phyloP scores from a whole-genome alignment of 2,797 vertebrate genomes.

The Halcyon chelicuti region DNA sequence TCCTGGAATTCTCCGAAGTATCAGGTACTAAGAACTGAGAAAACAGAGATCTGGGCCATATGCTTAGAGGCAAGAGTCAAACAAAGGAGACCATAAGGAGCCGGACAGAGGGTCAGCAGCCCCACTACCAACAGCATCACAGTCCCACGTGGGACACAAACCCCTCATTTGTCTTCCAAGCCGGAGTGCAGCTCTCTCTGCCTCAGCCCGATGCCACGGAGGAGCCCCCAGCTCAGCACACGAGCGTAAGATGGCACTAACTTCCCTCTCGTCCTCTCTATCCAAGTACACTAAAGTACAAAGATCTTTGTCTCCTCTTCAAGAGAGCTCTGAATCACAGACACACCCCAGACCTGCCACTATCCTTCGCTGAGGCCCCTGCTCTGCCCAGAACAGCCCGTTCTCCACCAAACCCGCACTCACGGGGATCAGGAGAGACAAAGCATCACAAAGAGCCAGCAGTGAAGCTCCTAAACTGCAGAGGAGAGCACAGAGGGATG shows the following conservation, averaged over 20 bases:
- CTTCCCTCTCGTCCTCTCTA: not conserved
- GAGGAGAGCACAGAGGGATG: not conserved
- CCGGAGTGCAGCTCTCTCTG: not conserved
- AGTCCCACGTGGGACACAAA: constrained; percentile 7
- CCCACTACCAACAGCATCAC: not conserved
- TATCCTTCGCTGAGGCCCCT: not conserved
- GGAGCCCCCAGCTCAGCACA: not conserved
- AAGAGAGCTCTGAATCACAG: not conserved
- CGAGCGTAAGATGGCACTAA: not conserved
- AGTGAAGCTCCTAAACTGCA: not conserved
- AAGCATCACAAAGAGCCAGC: not conserved
- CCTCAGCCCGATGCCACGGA: not conserved
- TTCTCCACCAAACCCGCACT: not conserved
- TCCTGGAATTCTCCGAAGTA: not conserved
- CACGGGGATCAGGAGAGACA: not conserved
- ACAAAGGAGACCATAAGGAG: constrained; percentile 31
- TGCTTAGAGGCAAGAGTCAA: not conserved
- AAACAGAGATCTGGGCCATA: not conserved
- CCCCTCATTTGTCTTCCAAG: not conserved
- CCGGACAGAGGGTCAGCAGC: not conserved
- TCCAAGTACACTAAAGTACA: not conserved
- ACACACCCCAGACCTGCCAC: not conserved
- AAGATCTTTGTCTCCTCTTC: not conserved
- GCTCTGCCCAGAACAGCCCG: not conserved
- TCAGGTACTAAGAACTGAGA: not conserved